These are phyloP conservation scores for Drosophila diplacantha DNA, from an alignment of 2,888 invertebrate genomes.

Conservation along the genomic window DNA sequence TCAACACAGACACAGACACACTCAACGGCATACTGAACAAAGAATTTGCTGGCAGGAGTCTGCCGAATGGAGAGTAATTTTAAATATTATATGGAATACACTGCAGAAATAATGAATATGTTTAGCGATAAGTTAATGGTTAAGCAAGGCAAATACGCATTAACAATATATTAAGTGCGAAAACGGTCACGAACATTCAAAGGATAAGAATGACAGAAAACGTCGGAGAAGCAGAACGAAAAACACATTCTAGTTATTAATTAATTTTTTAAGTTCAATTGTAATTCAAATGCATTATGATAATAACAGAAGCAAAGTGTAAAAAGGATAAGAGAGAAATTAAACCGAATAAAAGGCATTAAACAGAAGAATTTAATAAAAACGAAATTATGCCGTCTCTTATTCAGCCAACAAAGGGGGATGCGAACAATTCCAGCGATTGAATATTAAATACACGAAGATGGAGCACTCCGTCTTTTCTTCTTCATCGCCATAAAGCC, in stretches of 20 bases:
- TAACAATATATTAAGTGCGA: slow-evolving; percentile 20
- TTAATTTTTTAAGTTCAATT: slow-evolving; percentile 49
- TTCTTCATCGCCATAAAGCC: slow-evolving; percentile 2
- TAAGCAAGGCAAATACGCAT: slow-evolving; percentile 49
- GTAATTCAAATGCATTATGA: slow-evolving; percentile 47
- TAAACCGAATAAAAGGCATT: slow-evolving; percentile 62
- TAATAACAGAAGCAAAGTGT: slow-evolving; percentile 50
- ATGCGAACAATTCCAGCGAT: slow-evolving; percentile 23
- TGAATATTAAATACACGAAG: slow-evolving; percentile 34
- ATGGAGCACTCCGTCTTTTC: slow-evolving; percentile 13
- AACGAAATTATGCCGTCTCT: slow-evolving; percentile 47
- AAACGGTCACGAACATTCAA: slow-evolving; percentile 46
- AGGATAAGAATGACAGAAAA: slow-evolving; percentile 43
- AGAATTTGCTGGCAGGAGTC: slow-evolving; percentile 33
- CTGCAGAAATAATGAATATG: slow-evolving; percentile 23
- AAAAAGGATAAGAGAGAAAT: slow-evolving; percentile 59
- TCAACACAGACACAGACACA: slow-evolving; percentile 14
- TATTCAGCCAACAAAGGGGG: slow-evolving; percentile 6
- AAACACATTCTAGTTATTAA: slow-evolving; percentile 45
- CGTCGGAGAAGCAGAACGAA: slow-evolving; percentile 33
- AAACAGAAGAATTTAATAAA: slow-evolving; percentile 70
- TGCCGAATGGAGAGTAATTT: slow-evolving; percentile 27
- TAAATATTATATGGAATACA: slow-evolving; percentile 34
- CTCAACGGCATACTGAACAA: slow-evolving; percentile 16
- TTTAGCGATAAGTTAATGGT: slow-evolving; percentile 45